Evolutionary conservation across 2,113 vertebrate species (phyloP).

Genomic region (Dicrurus megarhynchus): DNA sequence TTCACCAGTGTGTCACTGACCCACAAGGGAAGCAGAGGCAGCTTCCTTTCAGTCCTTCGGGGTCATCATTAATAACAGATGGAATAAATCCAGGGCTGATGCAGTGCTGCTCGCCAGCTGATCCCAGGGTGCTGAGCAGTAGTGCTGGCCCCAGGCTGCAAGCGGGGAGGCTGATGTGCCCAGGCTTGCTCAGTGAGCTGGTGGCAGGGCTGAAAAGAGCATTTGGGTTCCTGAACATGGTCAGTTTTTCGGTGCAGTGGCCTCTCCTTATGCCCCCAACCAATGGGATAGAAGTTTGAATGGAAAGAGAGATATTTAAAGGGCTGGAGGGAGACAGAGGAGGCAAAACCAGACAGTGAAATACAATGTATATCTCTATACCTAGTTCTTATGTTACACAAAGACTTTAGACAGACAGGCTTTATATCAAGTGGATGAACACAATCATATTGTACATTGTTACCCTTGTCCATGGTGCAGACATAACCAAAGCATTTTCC

Average conservation of each 20-base stretch:
- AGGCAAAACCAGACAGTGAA: neutral
- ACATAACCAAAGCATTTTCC: neutral
- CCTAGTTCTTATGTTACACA: neutral
- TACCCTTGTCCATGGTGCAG: fast-evolving
- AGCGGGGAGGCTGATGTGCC: neutral
- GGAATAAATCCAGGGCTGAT: neutral
- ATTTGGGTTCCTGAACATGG: fast-evolving
- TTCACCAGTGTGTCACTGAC: conserved; percentile 16
- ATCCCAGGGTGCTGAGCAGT: neutral
- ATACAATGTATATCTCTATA: neutral
- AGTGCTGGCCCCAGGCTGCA: neutral
- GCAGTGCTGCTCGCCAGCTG: neutral
- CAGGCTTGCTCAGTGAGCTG: neutral
- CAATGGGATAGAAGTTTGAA: neutral
- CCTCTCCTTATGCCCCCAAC: neutral
- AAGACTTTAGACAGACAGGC: neutral
- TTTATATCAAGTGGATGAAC: neutral
- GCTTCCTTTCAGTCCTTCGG: neutral
- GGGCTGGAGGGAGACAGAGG: neutral
- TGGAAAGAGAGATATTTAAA: neutral
- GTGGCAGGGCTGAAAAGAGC: neutral
- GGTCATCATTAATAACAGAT: conserved; percentile 32
- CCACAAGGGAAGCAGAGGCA: conserved; percentile 4
- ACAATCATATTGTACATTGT: neutral
- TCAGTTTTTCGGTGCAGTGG: fast-evolving